Conservation (phyloP, 1,140 invertebrate genomes). For the Calephelis nemesis region DNA sequence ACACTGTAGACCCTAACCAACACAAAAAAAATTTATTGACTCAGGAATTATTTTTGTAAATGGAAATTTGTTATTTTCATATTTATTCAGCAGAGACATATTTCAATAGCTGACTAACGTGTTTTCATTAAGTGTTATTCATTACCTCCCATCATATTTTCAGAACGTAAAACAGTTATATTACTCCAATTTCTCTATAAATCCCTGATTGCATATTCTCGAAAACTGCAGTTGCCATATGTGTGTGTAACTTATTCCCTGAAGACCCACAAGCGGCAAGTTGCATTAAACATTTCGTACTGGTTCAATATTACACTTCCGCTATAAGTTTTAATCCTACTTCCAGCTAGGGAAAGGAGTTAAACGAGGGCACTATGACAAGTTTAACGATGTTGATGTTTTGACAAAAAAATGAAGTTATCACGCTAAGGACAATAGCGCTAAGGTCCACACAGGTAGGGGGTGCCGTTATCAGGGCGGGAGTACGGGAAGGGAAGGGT, state of each 20-base stretch:
- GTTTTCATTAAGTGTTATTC: no score
- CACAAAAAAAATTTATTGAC: no score
- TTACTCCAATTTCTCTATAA: not conserved
- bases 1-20: no score
- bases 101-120: no score
- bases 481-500: conserved; percentile 31
- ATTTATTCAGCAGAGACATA: no score
- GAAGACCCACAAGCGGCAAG: not conserved
- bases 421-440: conserved; percentile 43
- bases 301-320: not conserved
- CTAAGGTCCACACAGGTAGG: conserved; percentile 45
- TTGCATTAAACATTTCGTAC: conserved; percentile 1
- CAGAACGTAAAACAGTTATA: no score
- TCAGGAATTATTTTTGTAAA: no score
- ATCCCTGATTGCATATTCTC: conserved; percentile 3
- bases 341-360: not conserved
- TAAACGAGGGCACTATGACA: conserved; percentile 1
- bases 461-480: conserved; percentile 35
- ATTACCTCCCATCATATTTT: no score
- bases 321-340: not conserved
- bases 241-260: not conserved
- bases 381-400: conserved; percentile 14
- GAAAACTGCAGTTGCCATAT: not conserved
- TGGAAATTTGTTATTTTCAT: no score
- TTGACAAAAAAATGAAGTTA: conserved; percentile 39